phyloP scores from a whole-genome alignment of 2,113 vertebrate genomes.

The Tupaia tana region DNA sequence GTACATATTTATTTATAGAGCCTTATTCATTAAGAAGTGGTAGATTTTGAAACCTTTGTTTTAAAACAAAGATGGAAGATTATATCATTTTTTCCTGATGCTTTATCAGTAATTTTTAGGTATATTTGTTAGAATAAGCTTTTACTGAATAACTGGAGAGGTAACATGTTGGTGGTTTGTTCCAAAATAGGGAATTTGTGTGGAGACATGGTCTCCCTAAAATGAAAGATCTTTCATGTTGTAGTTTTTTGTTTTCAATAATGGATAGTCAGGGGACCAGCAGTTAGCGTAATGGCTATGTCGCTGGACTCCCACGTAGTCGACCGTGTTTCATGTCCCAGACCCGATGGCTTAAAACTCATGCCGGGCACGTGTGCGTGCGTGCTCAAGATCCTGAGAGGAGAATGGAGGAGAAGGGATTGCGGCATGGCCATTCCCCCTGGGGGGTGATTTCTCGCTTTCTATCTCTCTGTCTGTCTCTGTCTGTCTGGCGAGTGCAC shows the following conservation, averaged over 20 bases:
- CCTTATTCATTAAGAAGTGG: not conserved
- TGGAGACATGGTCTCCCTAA: slow-evolving; percentile 1
- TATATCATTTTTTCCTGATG: not conserved
- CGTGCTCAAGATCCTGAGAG: too few relatives aligned
- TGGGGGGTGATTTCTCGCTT: too few relatives aligned
- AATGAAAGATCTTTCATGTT: not conserved
- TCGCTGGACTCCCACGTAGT: too few relatives aligned
- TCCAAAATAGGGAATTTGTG: not conserved
- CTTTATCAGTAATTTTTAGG: not conserved
- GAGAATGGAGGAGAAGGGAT: too few relatives aligned
- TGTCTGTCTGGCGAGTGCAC: too few relatives aligned
- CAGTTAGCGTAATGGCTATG: too few relatives aligned
- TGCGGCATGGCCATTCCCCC: too few relatives aligned
- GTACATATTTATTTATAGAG: not conserved
- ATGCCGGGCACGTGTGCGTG: too few relatives aligned
- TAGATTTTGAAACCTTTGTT: slow-evolving; percentile 23
- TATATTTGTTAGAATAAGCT: slow-evolving; percentile 31
- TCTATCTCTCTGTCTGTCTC: too few relatives aligned
- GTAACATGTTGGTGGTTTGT: not conserved
- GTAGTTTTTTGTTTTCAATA: not conserved
- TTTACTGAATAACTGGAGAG: slow-evolving; percentile 22
- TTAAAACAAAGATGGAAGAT: slow-evolving; percentile 31
- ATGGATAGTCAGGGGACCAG: not conserved
- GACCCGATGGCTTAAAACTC: too few relatives aligned
- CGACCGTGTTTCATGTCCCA: too few relatives aligned